Percentiles rank a stretch among this genome's conserved stretches.
Evolutionary conservation across 2,888 invertebrate genomes (phyloP).

Genomic region (Lasioglossum marginatum): DNA sequence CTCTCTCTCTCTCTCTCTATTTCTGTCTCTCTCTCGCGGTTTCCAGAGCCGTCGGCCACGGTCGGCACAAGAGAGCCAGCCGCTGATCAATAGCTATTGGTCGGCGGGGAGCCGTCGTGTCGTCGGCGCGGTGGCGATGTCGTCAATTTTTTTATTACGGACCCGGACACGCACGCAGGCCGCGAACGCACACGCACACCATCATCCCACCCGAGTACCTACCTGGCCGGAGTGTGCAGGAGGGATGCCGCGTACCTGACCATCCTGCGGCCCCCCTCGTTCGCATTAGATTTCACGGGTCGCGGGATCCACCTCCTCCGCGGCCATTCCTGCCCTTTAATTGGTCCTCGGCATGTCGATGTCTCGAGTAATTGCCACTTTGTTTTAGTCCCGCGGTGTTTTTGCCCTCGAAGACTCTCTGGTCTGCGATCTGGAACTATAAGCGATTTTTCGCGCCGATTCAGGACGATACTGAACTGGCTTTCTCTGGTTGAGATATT

Average conservation of each 20-base stretch:
- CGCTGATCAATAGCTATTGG: constrained; percentile 79
- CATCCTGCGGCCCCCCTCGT: constrained; percentile 44
- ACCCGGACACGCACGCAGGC: constrained; percentile 74
- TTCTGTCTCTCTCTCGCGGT: constrained; percentile 25
- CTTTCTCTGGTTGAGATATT: not conserved
- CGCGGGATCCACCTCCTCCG: constrained; percentile 44
- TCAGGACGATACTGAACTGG: not conserved
- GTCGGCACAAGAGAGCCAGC: constrained; percentile 69
- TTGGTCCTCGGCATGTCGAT: constrained; percentile 54
- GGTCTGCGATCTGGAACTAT: not conserved
- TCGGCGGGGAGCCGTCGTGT: constrained; percentile 76
- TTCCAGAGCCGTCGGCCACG: constrained; percentile 63
- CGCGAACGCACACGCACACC: constrained; percentile 49
- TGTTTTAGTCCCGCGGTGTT: constrained; percentile 39
- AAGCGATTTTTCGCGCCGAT: constrained; percentile 10
- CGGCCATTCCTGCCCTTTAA: constrained; percentile 39
- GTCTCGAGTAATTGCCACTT: constrained; percentile 50
- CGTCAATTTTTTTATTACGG: constrained; percentile 76
- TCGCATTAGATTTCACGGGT: constrained; percentile 67
- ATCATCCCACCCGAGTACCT: not conserved
- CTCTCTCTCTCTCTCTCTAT: constrained; percentile 17
- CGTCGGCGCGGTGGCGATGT: constrained; percentile 77
- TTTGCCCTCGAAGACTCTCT: not conserved
- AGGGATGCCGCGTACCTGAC: constrained; percentile 28
- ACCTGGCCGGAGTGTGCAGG: not conserved